Conservation (phyloP, 1,140 invertebrate species). For the Pseudomyrmex dendroicus region DNA sequence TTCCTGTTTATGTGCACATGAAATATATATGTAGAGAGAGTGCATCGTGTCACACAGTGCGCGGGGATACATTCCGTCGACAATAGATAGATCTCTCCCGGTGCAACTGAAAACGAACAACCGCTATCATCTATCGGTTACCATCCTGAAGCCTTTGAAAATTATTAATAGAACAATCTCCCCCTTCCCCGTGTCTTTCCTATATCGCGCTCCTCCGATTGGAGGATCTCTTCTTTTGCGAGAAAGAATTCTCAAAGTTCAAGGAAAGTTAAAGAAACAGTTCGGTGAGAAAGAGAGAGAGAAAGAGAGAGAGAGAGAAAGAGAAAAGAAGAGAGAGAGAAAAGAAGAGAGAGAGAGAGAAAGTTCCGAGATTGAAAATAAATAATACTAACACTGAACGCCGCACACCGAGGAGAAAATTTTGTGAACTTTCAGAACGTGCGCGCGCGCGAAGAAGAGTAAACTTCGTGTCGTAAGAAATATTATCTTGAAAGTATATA, state of each 20-base stretch:
- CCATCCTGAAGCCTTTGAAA: neutral
- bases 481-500: conserved; percentile 30
- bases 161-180: conserved; percentile 6
- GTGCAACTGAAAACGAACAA: conserved; percentile 20
- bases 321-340: too few relatives aligned
- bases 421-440: conserved; percentile 34
- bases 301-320: too few relatives aligned
- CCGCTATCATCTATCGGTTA: neutral
- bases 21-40: conserved; percentile 15
- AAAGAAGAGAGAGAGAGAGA: too few relatives aligned
- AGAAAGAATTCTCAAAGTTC: neutral
- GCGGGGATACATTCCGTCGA: conserved; percentile 30
- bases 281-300: neutral
- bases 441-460: neutral
- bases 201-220: too few relatives aligned
- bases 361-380: conserved; percentile 16
- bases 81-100: conserved; percentile 8
- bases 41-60: neutral
- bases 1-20: conserved; percentile 19
- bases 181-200: too few relatives aligned
- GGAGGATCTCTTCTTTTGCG: neutral
- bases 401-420: neutral
- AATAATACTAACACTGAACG: conserved; percentile 3
- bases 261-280: conserved; percentile 6
- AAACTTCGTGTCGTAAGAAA: conserved; percentile 33